Conservation (phyloP, 2,888 invertebrate genomes). For the Leptarthrus brevirostris region DNA sequence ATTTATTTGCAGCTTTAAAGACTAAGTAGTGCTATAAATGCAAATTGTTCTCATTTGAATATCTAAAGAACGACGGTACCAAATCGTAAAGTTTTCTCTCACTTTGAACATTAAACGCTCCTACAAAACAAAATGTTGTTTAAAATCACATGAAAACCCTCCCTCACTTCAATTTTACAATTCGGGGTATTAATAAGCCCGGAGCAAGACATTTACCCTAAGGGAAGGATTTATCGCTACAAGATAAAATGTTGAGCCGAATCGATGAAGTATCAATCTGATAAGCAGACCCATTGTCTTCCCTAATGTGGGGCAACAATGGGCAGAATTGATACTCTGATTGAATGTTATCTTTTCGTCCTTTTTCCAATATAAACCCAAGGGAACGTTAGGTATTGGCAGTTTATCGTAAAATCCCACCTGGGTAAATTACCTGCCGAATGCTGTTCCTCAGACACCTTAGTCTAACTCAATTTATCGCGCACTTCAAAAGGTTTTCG, state of each 20-base stretch:
- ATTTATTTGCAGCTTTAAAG: too few species aligned
- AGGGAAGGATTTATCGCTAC: constrained; percentile 27
- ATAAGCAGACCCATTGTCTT: constrained; percentile 28
- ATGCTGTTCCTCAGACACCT: background rate
- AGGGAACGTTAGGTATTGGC: background rate
- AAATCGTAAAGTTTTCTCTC: too few species aligned
- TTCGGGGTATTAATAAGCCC: constrained; percentile 14
- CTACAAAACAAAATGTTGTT: background rate
- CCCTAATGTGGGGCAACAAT: background rate
- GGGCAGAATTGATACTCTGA: constrained; percentile 25
- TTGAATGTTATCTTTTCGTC: constrained; percentile 12
- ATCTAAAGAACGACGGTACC: too few species aligned
- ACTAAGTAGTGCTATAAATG: too few species aligned
- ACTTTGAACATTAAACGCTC: too few species aligned
- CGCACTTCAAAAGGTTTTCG: background rate
- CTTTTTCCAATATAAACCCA: background rate
- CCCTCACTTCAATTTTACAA: background rate
- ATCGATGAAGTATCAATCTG: constrained; percentile 19
- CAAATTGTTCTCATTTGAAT: too few species aligned
- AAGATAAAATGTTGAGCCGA: constrained; percentile 16
- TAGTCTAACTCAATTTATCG: background rate
- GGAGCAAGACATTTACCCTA: constrained; percentile 11
- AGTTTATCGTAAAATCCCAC: background rate
- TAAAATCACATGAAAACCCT: background rate
- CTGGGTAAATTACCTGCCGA: background rate